These are phyloP conservation scores for Cremastinae sp. DNA, from an alignment of 2,888 invertebrate species.

Conservation along the genomic window DNA sequence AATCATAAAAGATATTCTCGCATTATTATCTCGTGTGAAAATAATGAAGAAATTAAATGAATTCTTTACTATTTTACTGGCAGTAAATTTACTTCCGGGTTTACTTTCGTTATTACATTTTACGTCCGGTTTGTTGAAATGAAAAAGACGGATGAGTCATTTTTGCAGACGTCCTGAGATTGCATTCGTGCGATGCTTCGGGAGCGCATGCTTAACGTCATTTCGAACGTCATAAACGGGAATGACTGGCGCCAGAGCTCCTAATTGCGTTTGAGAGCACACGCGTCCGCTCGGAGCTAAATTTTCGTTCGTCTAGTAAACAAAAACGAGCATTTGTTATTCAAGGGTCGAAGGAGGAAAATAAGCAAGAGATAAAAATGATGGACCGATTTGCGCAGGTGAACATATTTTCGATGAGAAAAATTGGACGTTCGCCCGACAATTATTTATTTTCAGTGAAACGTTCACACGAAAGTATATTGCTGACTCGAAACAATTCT, in stretches of 20 bases:
- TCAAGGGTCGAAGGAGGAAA: conserved; percentile 1
- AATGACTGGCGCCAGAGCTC: background rate
- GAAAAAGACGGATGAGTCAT: background rate
- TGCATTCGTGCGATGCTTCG: background rate
- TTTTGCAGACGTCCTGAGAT: background rate
- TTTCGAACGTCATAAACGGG: background rate
- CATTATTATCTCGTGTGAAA: too few relatives aligned
- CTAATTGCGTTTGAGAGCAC: background rate
- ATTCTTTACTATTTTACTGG: too few relatives aligned
- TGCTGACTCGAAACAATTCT: conserved; percentile 26
- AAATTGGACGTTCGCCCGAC: conserved; percentile 53
- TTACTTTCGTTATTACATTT: too few relatives aligned
- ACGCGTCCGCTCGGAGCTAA: background rate
- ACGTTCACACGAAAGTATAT: conserved; percentile 28
- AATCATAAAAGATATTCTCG: too few relatives aligned
- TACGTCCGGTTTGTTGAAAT: too few relatives aligned
- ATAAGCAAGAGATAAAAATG: conserved; percentile 1
- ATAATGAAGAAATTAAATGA: too few relatives aligned
- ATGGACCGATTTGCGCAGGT: conserved; percentile 9
- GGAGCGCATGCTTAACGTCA: background rate
- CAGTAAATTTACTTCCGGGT: too few relatives aligned
- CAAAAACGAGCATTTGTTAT: background rate
- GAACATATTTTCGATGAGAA: conserved; percentile 52
- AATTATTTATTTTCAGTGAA: conserved; percentile 56
- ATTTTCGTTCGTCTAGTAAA: conserved; percentile 18